phyloP scores from a whole-genome alignment of 2,797 vertebrate genomes.

The Peromyscus aztecus region DNA sequence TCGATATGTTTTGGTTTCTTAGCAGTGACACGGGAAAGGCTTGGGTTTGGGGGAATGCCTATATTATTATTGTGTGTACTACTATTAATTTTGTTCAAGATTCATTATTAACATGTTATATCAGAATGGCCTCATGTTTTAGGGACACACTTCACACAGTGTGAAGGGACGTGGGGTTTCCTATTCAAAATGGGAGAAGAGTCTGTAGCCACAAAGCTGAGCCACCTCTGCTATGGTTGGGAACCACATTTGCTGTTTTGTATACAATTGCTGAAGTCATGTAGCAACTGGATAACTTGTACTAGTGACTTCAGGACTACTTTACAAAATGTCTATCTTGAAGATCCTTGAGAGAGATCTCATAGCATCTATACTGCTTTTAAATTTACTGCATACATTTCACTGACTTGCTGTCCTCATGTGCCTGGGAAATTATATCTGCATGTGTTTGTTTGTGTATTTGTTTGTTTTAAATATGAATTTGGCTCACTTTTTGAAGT shows the following conservation, averaged over 20 bases:
- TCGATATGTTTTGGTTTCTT: background rate
- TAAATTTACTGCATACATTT: background rate
- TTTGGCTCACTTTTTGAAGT: background rate
- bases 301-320: background rate
- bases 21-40: background rate
- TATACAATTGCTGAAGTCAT: background rate
- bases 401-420: background rate
- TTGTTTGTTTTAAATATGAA: background rate
- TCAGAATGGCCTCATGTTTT: background rate
- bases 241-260: background rate
- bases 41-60: background rate
- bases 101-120: background rate
- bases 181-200: background rate
- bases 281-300: background rate
- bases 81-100: background rate
- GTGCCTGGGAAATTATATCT: background rate
- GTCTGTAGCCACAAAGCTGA: fast-evolving
- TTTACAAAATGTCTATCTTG: background rate
- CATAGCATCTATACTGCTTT: background rate
- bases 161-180: background rate
- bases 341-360: background rate
- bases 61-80: background rate
- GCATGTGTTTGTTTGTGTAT: background rate
- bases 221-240: background rate
- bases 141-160: background rate